A percentile compares a stretch with the other conserved stretches of the same genome.
Evolutionary conservation across 2,113 vertebrate genomes (phyloP).

Genomic region (Uropsilus gracilis): DNA sequence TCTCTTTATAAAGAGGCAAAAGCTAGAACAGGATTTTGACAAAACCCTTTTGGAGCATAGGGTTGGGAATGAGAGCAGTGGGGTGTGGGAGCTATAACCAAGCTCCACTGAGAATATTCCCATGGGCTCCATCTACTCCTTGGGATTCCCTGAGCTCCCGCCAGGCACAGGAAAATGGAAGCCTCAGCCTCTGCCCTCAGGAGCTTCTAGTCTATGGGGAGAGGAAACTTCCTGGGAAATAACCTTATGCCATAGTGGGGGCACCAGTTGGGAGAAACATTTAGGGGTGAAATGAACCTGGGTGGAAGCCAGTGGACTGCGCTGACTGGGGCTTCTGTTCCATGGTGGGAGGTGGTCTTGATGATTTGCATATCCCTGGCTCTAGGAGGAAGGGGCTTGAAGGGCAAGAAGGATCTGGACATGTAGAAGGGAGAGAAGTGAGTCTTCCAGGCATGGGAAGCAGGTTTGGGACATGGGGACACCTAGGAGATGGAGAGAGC

Average conservation of each 20-base stretch:
- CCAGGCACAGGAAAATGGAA: background rate
- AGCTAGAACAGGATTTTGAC: background rate
- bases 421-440: background rate
- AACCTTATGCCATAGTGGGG: background rate
- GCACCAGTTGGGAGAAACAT: no score
- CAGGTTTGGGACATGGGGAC: background rate
- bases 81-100: background rate
- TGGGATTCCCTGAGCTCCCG: background rate
- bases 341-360: background rate
- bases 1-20: background rate
- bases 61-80: background rate
- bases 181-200: background rate
- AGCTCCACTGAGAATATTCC: background rate
- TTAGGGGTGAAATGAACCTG: background rate
- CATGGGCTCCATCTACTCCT: background rate
- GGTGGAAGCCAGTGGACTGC: background rate
- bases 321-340: background rate
- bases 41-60: background rate
- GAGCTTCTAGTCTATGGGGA: background rate
- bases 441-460: background rate
- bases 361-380: background rate
- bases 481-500: background rate
- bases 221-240: background rate
- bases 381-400: background rate
- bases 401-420: background rate